phyloP scores from a whole-genome alignment of 2,888 invertebrate species.

The Punctoribates punctum region DNA sequence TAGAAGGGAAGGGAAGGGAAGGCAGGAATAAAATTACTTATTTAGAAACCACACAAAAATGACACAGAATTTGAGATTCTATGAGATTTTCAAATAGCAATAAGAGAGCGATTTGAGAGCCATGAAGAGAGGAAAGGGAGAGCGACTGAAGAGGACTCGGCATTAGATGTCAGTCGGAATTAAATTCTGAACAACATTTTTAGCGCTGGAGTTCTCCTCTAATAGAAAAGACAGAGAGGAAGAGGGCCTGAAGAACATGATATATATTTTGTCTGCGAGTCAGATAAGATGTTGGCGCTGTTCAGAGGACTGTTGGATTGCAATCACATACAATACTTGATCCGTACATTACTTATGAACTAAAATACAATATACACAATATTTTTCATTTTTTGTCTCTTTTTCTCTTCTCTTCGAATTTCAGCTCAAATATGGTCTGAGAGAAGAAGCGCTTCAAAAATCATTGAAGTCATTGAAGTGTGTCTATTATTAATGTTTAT shows the following conservation, averaged over 20 bases:
- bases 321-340: conserved; percentile 22
- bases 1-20: background rate
- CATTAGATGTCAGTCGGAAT: background rate
- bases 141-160: no score
- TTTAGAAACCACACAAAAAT: conserved; percentile 21
- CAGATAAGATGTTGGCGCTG: conserved; percentile 4
- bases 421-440: background rate
- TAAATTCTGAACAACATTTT: background rate
- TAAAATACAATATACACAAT: background rate
- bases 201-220: background rate
- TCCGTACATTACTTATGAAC: background rate
- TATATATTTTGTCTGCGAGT: conserved; percentile 13
- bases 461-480: conserved; percentile 15
- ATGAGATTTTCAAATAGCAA: background rate
- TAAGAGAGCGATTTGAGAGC: no score
- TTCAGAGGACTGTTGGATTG: background rate
- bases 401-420: background rate
- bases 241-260: background rate
- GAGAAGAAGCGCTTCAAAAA: background rate
- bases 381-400: background rate
- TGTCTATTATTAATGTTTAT: conserved; percentile 24
- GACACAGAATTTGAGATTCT: background rate
- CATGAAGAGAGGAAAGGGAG: background rate
- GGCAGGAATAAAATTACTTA: background rate
- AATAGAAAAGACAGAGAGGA: background rate